Evolutionary conservation across 2,113 vertebrate genomes (phyloP).

Genomic region (Sciurus niger): DNA sequence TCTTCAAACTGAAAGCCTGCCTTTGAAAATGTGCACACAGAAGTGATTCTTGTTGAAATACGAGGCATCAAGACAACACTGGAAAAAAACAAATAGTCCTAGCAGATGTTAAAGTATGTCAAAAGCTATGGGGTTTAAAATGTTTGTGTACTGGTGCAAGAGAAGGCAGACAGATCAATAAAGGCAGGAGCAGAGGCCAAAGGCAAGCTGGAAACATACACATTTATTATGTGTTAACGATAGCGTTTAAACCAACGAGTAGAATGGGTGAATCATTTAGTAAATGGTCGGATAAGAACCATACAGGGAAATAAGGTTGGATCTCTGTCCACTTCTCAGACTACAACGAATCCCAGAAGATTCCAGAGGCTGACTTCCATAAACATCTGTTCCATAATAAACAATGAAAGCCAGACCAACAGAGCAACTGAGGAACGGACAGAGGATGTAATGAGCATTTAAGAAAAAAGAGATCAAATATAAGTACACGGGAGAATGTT

Average conservation of each 20-base stretch:
- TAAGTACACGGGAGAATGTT: no score
- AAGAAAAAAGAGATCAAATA: neutral
- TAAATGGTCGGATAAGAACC: neutral
- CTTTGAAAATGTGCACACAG: slow-evolving; percentile 1
- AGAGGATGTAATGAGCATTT: neutral
- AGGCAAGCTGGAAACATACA: neutral
- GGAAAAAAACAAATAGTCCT: neutral
- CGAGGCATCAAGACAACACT: neutral
- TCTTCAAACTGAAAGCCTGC: neutral
- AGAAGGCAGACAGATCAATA: neutral
- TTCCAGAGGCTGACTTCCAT: neutral
- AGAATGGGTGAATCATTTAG: neutral
- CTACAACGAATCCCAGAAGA: neutral
- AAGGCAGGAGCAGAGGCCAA: rapidly evolving
- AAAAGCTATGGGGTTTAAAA: neutral
- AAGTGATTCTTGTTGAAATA: neutral
- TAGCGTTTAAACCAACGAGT: neutral
- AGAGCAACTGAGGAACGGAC: neutral
- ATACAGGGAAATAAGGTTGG: neutral
- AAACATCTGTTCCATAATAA: neutral
- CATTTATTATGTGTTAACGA: neutral
- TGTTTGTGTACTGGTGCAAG: neutral
- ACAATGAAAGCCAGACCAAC: neutral
- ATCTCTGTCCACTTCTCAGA: no score
- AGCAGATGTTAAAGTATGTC: neutral